These are phyloP conservation scores for Calephelis virginiensis DNA, from an alignment of 1,140 invertebrate species.

Conservation along the genomic window DNA sequence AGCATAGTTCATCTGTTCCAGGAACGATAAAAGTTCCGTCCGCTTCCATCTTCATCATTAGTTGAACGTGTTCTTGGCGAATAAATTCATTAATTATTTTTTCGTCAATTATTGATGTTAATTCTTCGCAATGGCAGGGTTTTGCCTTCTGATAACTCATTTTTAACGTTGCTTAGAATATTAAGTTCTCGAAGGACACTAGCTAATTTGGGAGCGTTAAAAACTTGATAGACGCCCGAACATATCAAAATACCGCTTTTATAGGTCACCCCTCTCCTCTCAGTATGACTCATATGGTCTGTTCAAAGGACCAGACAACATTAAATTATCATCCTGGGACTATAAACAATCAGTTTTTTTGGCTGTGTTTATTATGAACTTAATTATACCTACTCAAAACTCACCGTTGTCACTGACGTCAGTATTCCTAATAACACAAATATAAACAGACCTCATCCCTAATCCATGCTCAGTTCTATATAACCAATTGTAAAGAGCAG, in stretches of 20 bases:
- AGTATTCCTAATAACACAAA: no score
- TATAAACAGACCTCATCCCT: no score
- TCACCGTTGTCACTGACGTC: no score
- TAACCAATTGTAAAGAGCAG: no score
- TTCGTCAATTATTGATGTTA: not conserved
- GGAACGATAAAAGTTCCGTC: not conserved
- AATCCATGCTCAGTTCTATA: no score
- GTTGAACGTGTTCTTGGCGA: not conserved
- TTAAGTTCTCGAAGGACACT: not conserved
- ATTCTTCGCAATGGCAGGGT: not conserved
- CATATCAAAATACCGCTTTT: not conserved
- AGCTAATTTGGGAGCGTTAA: not conserved
- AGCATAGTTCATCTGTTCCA: conserved; percentile 1
- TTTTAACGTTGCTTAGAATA: not conserved
- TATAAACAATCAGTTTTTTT: no score
- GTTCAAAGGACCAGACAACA: no score
- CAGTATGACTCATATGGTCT: not conserved
- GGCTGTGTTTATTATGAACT: no score
- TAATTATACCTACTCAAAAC: no score
- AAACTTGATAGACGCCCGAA: not conserved
- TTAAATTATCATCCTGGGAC: no score
- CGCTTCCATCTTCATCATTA: conserved; percentile 1
- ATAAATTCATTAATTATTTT: conserved; percentile 3
- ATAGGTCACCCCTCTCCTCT: not conserved
- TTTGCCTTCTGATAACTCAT: not conserved